Conservation (phyloP, 2,888 invertebrate species). For the Eurois occulta region DNA sequence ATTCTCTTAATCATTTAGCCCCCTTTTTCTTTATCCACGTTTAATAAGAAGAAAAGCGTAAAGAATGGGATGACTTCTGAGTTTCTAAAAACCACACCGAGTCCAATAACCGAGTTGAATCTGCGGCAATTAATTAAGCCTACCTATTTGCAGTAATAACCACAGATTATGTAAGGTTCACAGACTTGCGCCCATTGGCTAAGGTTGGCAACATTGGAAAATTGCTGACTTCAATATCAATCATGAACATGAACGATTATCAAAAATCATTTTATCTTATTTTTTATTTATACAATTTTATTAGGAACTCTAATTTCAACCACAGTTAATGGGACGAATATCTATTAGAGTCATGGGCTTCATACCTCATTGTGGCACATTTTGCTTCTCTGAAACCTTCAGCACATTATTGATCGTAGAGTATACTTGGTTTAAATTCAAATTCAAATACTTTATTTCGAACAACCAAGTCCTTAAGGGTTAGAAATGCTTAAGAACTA, state of each 20-base stretch:
- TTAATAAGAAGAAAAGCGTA: neutral
- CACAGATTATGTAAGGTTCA: slow-evolving; percentile 30
- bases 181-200: slow-evolving; percentile 20
- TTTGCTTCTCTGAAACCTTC: neutral
- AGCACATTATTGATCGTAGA: neutral
- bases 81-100: neutral
- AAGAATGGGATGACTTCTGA: neutral
- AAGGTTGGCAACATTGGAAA: slow-evolving; percentile 27
- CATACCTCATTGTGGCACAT: neutral
- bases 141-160: slow-evolving; percentile 6
- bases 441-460: no score
- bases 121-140: slow-evolving; percentile 19
- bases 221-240: neutral
- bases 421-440: neutral
- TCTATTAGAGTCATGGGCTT: neutral
- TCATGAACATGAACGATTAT: neutral
- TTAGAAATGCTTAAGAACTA: no score
- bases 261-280: neutral
- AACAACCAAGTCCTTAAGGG: no score
- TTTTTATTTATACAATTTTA: neutral
- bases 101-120: slow-evolving; percentile 24
- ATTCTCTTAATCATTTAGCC: neutral
- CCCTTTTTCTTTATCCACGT: neutral
- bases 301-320: neutral
- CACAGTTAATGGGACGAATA: neutral